Evolutionary conservation across 2,113 vertebrate genomes (phyloP), one percentile per base, ranked within the genome.

Genomic region (Eurystomus gularis): DNA sequence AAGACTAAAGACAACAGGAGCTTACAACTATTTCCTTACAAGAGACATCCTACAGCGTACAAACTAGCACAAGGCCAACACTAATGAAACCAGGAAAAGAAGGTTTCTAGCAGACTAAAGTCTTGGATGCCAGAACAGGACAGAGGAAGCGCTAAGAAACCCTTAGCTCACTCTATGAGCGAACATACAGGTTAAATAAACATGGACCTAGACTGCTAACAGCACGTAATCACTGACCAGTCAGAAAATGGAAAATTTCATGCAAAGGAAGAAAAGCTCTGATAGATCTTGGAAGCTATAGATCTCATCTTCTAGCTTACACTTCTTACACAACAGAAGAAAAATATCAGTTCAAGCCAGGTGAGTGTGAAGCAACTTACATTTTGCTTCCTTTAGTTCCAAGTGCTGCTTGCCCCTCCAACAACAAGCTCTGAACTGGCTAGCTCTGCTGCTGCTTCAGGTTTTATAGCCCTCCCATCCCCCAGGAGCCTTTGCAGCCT

Each of bases 221-320:
- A 46, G 58, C 1, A 0, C 0, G 1, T 13, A 64, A 58, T 25
- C 5, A 9, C 48, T 39, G 5, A 42, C 42, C 28, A 17, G 10
- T 29, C 19, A 21, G 1, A 4, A 8, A 8, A n/a, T 51, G 6
- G 35, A 35, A 60, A 20, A 37, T 28, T 81, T 61, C 35, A 42
- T 8, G 15, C 13, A 62, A 51, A 81, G 6, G 6, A 48, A 48
- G 20, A 37, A 77, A 35, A 5, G 3, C 16, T 88, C 48, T 7
- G 5, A 3, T 2, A 58, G 6, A 44, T 13, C 18, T 58, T 42
- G 3, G 21, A 89, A 75, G 7, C 17, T 7, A n/a, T 2, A 40
- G 17, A 20, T 33, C 10, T 35, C 26, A 9, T 61, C 54, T 72
- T 66, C 54, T n/a, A 46, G 18, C 21, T 73, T 71, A 35, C 0